Evolutionary conservation across 2,888 invertebrate genomes (phyloP).

Genomic region (Drosophila greeni): DNA sequence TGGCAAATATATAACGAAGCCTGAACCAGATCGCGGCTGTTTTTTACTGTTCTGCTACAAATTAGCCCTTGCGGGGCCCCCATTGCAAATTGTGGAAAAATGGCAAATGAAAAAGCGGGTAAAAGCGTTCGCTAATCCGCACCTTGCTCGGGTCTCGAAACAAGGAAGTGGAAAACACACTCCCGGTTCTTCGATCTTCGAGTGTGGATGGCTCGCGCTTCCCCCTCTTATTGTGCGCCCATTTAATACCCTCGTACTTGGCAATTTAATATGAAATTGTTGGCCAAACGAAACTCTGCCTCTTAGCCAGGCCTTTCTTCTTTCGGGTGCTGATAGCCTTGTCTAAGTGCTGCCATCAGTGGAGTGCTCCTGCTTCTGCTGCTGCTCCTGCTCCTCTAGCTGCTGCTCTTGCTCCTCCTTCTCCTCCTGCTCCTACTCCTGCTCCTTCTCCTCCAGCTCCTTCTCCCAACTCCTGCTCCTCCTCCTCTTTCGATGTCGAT

Average conservation of each 20-base stretch:
- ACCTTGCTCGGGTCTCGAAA: constrained; percentile 55
- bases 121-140: constrained; percentile 60
- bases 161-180: constrained; percentile 69
- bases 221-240: constrained; percentile 49
- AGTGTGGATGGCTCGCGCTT: constrained; percentile 32
- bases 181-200: constrained; percentile 14
- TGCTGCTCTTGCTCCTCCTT: constrained; percentile 7
- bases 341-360: constrained; percentile 74
- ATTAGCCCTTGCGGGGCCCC: constrained; percentile 73
- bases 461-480: too few relatives aligned
- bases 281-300: constrained; percentile 53
- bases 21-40: constrained; percentile 38
- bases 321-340: constrained; percentile 71
- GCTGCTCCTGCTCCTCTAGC: constrained; percentile 7
- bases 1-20: constrained; percentile 63
- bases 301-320: constrained; percentile 13
- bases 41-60: constrained; percentile 46
- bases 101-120: constrained; percentile 15
- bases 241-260: constrained; percentile 68
- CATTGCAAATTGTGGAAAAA: constrained; percentile 21
- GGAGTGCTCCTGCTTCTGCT: constrained; percentile 32
- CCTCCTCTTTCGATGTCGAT: constrained; percentile 40
- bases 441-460: constrained; percentile 5
- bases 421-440: constrained; percentile 22
- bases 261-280: constrained; percentile 76